Conservation (phyloP, 2,888 invertebrate species). For the Acanthosepion pharaonis region DNA sequence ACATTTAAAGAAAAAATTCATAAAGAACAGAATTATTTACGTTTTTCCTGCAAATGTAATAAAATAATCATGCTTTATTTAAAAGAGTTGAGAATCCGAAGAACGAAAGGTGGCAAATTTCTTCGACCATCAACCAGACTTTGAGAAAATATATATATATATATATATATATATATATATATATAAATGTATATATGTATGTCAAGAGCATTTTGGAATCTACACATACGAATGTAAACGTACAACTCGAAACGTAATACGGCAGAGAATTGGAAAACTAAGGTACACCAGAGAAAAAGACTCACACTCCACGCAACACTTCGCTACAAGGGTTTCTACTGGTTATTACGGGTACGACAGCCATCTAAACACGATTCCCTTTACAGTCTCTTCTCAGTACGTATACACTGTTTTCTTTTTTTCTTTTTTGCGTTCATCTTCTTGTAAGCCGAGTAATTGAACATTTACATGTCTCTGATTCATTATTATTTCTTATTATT, state of each 20-base stretch:
- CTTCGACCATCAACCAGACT: neutral
- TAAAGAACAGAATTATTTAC: neutral
- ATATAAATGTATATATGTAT: too few species aligned
- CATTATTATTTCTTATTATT: neutral
- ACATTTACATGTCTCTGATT: neutral
- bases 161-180: neutral
- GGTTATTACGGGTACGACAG: neutral
- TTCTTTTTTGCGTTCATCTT: neutral
- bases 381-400: neutral
- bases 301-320: neutral
- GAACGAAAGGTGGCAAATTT: neutral
- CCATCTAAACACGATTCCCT: neutral
- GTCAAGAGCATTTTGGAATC: neutral
- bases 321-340: neutral
- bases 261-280: neutral
- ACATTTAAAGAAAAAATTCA: neutral
- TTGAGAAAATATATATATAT: neutral
- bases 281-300: neutral
- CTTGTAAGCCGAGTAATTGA: neutral
- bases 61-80: neutral
- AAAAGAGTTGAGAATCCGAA: constrained; percentile 14
- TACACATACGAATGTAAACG: neutral
- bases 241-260: neutral
- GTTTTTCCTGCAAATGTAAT: neutral
- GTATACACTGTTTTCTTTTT: neutral